Percentiles rank a stretch among this genome's conserved stretches.
These are phyloP conservation scores for Arizona elegans DNA, from an alignment of 2,113 vertebrate species.

Conservation along the genomic window DNA sequence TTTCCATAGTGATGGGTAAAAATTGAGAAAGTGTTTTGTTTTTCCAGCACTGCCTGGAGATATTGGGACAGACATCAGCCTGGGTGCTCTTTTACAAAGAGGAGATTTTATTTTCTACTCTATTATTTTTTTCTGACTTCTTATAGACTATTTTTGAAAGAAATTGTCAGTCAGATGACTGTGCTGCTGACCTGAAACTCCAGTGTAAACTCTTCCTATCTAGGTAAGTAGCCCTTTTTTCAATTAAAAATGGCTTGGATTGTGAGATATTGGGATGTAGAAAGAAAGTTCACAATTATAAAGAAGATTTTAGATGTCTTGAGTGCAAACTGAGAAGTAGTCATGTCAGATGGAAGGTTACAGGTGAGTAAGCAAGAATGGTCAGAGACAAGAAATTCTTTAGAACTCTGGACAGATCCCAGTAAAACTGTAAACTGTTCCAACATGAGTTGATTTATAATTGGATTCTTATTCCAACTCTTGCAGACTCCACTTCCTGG, in stretches of 20 bases:
- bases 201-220: slow-evolving; percentile 87
- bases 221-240: slow-evolving; percentile 71
- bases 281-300: background rate
- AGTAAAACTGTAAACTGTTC: background rate
- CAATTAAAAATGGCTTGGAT: background rate
- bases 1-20: background rate
- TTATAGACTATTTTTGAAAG: slow-evolving; percentile 94
- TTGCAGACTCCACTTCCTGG: too few relatives aligned
- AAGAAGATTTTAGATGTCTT: background rate
- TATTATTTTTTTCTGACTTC: slow-evolving; percentile 35
- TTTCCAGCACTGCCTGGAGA: background rate
- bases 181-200: slow-evolving; percentile 89
- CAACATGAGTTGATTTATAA: background rate
- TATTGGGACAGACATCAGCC: background rate
- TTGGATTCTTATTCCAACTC: background rate
- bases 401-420: background rate
- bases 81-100: background rate
- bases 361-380: background rate
- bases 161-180: slow-evolving; percentile 95
- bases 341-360: background rate
- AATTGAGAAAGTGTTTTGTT: background rate
- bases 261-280: background rate
- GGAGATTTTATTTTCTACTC: background rate
- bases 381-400: background rate
- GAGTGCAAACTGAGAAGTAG: background rate